phyloP scores from a whole-genome alignment of 2,113 vertebrate genomes.

The Boleophthalmus pectinirostris region DNA sequence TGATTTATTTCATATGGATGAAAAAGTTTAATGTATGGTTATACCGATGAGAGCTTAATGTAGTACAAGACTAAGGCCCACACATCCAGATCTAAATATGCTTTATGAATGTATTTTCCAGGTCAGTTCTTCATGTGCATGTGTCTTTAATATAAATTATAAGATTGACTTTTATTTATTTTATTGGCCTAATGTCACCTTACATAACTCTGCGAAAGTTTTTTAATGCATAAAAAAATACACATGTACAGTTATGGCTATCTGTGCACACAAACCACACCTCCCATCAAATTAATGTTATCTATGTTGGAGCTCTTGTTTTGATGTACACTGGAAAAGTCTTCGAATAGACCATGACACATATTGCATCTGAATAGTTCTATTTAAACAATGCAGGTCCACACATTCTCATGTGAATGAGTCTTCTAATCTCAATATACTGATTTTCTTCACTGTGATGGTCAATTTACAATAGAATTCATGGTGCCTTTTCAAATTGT shows the following conservation, averaged over 20 bases:
- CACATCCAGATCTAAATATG: constrained; percentile 61
- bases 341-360: constrained; percentile 45
- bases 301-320: constrained; percentile 40
- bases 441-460: constrained; percentile 40
- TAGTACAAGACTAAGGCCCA: constrained; percentile 51
- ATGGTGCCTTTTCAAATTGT: constrained; percentile 74
- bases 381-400: constrained; percentile 42
- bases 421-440: constrained; percentile 31
- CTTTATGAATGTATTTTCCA: constrained; percentile 71
- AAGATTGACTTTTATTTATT: constrained; percentile 40
- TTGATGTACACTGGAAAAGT: constrained; percentile 71
- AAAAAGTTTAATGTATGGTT: constrained; percentile 59
- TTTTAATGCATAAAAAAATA: constrained; percentile 37
- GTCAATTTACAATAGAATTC: constrained; percentile 34
- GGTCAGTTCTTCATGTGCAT: constrained; percentile 45
- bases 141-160: constrained; percentile 43
- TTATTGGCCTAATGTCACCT: constrained; percentile 30
- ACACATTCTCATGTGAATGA: constrained; percentile 35
- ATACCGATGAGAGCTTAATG: constrained; percentile 44
- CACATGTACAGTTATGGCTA: constrained; percentile 30
- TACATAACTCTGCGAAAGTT: constrained; percentile 16
- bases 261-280: constrained; percentile 21
- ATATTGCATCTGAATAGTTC: constrained; percentile 25
- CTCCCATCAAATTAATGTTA: constrained; percentile 5
- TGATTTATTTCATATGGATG: constrained; percentile 73